Evolutionary conservation across 2,113 vertebrate genomes (phyloP).

Genomic region (Podarcis muralis): DNA sequence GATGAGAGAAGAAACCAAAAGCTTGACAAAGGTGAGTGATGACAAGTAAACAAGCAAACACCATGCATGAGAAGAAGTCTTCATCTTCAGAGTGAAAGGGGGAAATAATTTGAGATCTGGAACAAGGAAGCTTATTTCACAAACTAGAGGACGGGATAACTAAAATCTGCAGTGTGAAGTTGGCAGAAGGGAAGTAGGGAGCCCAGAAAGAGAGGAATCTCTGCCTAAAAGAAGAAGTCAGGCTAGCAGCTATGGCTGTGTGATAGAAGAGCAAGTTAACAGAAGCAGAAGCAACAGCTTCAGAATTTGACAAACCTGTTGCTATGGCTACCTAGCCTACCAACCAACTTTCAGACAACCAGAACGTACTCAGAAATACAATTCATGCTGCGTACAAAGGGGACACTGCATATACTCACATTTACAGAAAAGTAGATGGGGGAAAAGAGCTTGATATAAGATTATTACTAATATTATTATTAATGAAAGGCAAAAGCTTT

Average conservation of each 20-base stretch:
- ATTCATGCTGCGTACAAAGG: background rate
- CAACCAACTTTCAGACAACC: conserved; percentile 3
- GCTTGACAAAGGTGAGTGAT: background rate
- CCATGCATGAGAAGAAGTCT: background rate
- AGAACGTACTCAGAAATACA: background rate
- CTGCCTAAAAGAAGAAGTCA: background rate
- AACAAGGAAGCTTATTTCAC: background rate
- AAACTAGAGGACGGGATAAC: too few relatives aligned
- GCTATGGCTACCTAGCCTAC: conserved; percentile 14
- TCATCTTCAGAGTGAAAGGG: background rate
- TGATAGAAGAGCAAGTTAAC: background rate
- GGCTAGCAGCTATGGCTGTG: background rate
- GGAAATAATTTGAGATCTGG: background rate
- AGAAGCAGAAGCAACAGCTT: background rate
- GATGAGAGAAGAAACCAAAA: background rate
- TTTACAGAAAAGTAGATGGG: background rate
- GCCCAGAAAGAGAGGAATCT: background rate
- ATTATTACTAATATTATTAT: background rate
- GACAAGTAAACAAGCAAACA: background rate
- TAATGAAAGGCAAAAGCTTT: background rate
- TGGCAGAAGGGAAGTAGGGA: background rate
- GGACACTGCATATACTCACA: background rate
- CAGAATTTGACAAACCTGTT: conserved; percentile 21
- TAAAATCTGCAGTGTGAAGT: background rate
- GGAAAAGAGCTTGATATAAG: background rate